Percentiles rank a stretch among this genome's conserved stretches.
Evolutionary conservation across 1,140 invertebrate species (phyloP).

Genomic region (Lethrus apterus): DNA sequence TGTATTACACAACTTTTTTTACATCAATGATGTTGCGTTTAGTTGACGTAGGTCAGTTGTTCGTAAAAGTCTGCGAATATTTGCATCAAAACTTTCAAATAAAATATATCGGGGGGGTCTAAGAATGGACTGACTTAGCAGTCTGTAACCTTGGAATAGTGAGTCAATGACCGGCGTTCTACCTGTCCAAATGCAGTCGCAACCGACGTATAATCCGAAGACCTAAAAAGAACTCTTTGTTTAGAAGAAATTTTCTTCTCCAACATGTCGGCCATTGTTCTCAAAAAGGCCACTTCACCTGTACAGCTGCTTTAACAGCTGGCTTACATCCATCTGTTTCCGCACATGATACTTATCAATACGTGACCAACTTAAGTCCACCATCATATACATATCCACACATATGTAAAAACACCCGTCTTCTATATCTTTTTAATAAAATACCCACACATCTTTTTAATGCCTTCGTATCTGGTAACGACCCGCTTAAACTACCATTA

Average conservation of each 20-base stretch:
- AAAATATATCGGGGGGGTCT: neutral
- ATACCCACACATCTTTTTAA: no score
- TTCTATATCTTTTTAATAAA: no score
- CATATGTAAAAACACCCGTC: neutral
- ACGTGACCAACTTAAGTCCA: slow-evolving; percentile 12
- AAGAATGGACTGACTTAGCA: neutral
- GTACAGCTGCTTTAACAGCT: slow-evolving; percentile 23
- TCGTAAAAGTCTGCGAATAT: no score
- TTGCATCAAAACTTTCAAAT: slow-evolving; percentile 4
- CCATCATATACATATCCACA: slow-evolving; percentile 1
- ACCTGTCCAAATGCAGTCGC: slow-evolving; percentile 22
- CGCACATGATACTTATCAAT: slow-evolving; percentile 18
- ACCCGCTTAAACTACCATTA: no score
- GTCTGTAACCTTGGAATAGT: slow-evolving; percentile 23
- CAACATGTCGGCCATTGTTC: slow-evolving; percentile 19
- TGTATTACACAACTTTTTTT: no score
- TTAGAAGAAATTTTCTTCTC: slow-evolving; percentile 17
- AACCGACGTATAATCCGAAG: slow-evolving; percentile 15
- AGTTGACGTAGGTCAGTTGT: no score
- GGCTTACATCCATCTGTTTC: slow-evolving; percentile 23
- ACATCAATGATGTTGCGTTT: no score
- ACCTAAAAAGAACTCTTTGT: slow-evolving; percentile 10
- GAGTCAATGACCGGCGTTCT: slow-evolving; percentile 22
- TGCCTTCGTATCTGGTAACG: no score
- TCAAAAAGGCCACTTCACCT: slow-evolving; percentile 16